phyloP scores from a whole-genome alignment of 2,113 vertebrate species.

The Aviceda subcristata region DNA sequence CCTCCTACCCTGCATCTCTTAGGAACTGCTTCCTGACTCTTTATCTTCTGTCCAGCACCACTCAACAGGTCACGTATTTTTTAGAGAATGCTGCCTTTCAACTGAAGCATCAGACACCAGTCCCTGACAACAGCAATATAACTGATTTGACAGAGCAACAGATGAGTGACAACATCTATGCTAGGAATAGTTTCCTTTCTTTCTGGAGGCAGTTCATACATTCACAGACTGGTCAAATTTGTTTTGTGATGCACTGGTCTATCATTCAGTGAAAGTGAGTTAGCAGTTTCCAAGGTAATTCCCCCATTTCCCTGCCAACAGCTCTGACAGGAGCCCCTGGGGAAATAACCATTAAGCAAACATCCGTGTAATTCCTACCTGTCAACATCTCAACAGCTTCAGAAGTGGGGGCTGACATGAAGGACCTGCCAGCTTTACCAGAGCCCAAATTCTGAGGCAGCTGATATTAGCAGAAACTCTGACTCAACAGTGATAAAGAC shows the following conservation, averaged over 20 bases:
- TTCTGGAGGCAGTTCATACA: not conserved
- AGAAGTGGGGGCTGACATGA: not conserved
- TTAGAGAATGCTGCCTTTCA: not conserved
- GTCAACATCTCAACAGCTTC: slow-evolving; percentile 17
- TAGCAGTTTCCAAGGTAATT: slow-evolving; percentile 34
- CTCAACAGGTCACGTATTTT: not conserved
- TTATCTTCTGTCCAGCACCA: not conserved
- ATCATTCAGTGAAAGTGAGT: not conserved
- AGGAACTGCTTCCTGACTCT: not conserved
- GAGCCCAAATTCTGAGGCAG: not conserved
- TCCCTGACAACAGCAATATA: not conserved
- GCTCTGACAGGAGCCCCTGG: not conserved
- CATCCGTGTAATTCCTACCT: slow-evolving; percentile 38
- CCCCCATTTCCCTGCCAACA: not conserved
- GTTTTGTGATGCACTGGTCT: not conserved
- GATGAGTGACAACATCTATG: not conserved
- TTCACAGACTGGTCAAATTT: not conserved
- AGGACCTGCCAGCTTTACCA: not conserved
- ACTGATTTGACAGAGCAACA: not conserved
- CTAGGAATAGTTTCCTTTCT: not conserved
- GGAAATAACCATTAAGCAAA: slow-evolving; percentile 47
- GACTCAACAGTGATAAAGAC: slow-evolving; percentile 5
- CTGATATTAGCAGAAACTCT: not conserved
- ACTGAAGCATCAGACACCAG: not conserved
- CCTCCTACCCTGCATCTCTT: not conserved